phyloP scores from a whole-genome alignment of 2,113 vertebrate genomes.

The Corvus hawaiiensis region DNA sequence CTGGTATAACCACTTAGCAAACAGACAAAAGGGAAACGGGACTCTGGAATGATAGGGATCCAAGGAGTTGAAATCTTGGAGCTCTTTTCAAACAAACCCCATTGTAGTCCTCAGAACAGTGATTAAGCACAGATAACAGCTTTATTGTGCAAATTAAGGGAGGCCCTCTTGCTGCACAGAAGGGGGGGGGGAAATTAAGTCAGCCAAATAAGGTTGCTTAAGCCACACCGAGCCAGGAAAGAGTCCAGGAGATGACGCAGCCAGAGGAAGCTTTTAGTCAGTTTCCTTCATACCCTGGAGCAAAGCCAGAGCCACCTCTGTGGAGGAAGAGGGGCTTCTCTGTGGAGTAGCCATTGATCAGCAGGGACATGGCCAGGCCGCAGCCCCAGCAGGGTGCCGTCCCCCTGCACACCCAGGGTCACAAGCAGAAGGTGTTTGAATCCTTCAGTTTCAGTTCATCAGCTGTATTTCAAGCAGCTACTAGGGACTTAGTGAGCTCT shows the following conservation, averaged over 20 bases:
- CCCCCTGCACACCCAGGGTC: neutral
- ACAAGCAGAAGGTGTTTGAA: neutral
- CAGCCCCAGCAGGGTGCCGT: neutral
- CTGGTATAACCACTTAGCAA: neutral
- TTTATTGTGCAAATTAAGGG: constrained; percentile 50
- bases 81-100: neutral
- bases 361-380: neutral
- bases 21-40: neutral
- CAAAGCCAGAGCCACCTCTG: constrained; percentile 67
- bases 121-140: constrained; percentile 60
- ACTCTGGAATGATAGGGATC: neutral
- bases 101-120: constrained; percentile 13
- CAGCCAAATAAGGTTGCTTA: constrained; percentile 89
- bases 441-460: neutral
- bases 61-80: neutral
- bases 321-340: constrained; percentile 33
- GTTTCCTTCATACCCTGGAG: constrained; percentile 76
- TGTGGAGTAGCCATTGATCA: neutral
- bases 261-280: constrained; percentile 90
- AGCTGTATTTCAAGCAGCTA: neutral
- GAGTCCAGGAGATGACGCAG: constrained; percentile 85
- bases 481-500: neutral
- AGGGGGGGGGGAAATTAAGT: constrained; percentile 33
- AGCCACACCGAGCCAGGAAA: constrained; percentile 77
- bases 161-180: neutral